A percentile compares a stretch with the other conserved stretches of the same genome.
Evolutionary conservation across 30 jellyfish, hydroid and myxozoan genomes (phyloP).

Genomic region (Phacellophora camtschatica): DNA sequence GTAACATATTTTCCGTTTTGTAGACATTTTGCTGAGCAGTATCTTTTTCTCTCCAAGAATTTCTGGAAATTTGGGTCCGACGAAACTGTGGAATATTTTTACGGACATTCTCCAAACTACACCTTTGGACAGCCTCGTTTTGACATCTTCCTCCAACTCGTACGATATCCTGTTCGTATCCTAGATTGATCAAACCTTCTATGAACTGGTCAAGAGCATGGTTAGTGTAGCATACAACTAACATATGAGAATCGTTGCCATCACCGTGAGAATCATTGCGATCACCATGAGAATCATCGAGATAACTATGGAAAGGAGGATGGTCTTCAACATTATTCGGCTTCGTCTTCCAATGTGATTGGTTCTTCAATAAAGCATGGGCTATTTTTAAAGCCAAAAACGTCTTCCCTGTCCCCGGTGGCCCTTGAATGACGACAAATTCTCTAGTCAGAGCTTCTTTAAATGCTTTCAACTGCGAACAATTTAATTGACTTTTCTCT

Average conservation of each 20-base stretch:
- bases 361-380: slow-evolving; percentile 51
- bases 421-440: slow-evolving; percentile 82
- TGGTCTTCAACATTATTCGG: background rate
- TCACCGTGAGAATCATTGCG: background rate
- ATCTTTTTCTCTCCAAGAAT: background rate
- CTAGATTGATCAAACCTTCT: slow-evolving; percentile 53
- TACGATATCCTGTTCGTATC: slow-evolving; percentile 50
- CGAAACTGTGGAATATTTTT: too few species aligned
- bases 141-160: slow-evolving; percentile 79
- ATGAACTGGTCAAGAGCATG: slow-evolving; percentile 89
- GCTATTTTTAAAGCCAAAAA: slow-evolving; percentile 67
- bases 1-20: too few species aligned
- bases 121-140: slow-evolving; percentile 50
- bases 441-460: slow-evolving; percentile 48
- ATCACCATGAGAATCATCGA: too few species aligned
- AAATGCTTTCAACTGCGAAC: slow-evolving; percentile 27
- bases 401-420: slow-evolving; percentile 98
- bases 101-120: too few species aligned
- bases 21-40: too few species aligned
- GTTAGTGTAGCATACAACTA: slow-evolving; percentile 81
- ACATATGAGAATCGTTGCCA: slow-evolving; percentile 19
- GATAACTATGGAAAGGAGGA: too few species aligned
- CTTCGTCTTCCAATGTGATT: background rate
- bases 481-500: background rate
- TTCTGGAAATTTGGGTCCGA: background rate